Evolutionary conservation across 1,140 invertebrate species (phyloP).

Genomic region (Popillia japonica): DNA sequence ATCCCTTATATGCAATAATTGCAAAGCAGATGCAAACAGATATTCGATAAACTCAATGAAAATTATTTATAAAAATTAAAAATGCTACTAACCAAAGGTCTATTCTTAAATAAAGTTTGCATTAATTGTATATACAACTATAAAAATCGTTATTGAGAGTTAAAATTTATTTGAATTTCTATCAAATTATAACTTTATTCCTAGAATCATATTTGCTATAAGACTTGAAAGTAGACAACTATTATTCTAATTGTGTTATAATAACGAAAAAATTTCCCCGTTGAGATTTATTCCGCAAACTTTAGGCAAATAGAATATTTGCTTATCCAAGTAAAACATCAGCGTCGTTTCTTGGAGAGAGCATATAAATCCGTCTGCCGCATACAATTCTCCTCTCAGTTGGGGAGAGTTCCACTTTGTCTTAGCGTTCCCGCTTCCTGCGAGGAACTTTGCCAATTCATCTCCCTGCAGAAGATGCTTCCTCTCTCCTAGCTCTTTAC

Average conservation of each 20-base stretch:
- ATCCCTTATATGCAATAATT: no score
- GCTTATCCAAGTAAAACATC: slow-evolving; percentile 41
- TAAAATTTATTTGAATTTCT: no score
- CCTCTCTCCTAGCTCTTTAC: slow-evolving; percentile 52
- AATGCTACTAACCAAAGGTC: no score
- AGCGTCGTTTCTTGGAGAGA: slow-evolving; percentile 39
- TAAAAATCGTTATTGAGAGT: no score
- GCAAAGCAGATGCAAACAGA: no score
- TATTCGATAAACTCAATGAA: no score
- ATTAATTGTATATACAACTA: no score
- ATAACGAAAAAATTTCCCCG: slow-evolving; percentile 19
- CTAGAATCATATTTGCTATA: not conserved
- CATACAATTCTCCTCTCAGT: slow-evolving; percentile 39
- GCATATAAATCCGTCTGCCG: slow-evolving; percentile 39
- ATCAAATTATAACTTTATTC: not conserved
- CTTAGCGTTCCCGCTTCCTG: slow-evolving; percentile 55
- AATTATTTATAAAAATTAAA: no score
- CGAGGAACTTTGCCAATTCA: slow-evolving; percentile 56
- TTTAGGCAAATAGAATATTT: slow-evolving; percentile 39
- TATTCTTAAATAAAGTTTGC: no score
- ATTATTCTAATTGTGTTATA: not conserved
- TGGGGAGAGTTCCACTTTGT: slow-evolving; percentile 51
- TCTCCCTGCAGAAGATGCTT: slow-evolving; percentile 54
- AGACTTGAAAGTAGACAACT: no score
- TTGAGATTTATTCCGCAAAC: slow-evolving; percentile 29